Conservation (phyloP, 2,113 vertebrate genomes). For the Baryphthengus martii region DNA sequence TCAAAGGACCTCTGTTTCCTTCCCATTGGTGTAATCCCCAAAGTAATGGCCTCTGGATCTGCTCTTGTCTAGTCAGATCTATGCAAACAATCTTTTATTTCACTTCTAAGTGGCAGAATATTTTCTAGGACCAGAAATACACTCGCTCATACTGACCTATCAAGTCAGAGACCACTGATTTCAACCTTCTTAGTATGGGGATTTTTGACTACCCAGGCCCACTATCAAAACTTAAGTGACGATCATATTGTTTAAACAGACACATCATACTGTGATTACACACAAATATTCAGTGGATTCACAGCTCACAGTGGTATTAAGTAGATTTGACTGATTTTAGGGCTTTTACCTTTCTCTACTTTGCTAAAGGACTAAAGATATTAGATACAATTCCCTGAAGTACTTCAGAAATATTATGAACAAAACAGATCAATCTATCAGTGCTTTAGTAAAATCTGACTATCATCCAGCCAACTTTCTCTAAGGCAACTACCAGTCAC, state of each 20-base stretch:
- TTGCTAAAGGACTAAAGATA: not conserved
- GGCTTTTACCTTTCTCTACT: not conserved
- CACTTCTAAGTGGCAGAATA: not conserved
- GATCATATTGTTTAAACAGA: not conserved
- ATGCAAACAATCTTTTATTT: not conserved
- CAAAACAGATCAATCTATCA: not conserved
- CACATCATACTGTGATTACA: not conserved
- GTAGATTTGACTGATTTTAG: not conserved
- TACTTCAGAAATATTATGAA: not conserved
- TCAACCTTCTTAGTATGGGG: not conserved
- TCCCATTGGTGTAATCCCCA: not conserved
- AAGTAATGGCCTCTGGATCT: not conserved
- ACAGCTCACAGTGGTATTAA: not conserved
- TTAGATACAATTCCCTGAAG: not conserved
- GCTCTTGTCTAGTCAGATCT: not conserved
- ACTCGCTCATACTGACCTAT: not conserved
- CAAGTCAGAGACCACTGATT: not conserved
- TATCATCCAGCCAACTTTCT: not conserved
- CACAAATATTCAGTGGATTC: not conserved
- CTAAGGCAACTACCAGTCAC: not conserved
- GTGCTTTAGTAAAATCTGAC: not conserved
- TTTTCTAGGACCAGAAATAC: not conserved
- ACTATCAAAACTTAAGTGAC: not conserved
- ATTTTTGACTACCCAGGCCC: not conserved
- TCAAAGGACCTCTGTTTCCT: not conserved